These are phyloP conservation scores for Polymixis lichenea DNA, from an alignment of 2,888 invertebrate genomes.

Conservation along the genomic window DNA sequence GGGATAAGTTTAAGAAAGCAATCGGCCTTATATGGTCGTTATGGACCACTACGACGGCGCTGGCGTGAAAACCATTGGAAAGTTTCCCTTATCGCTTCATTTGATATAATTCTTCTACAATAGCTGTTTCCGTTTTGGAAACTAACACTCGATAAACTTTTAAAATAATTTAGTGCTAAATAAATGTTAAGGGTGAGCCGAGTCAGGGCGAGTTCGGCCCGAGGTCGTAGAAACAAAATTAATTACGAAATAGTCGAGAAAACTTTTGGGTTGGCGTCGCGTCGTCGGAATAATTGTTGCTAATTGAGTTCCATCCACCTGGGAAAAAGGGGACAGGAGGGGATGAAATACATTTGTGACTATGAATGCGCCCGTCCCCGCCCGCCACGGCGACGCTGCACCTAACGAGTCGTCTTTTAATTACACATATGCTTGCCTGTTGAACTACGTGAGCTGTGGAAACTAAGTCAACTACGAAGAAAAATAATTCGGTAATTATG, in stretches of 20 bases:
- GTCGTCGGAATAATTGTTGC: constrained; percentile 86
- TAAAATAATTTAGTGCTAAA: constrained; percentile 73
- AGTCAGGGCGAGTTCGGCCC: constrained; percentile 72
- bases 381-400: constrained; percentile 55
- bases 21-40: constrained; percentile 90
- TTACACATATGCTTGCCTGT: constrained; percentile 66
- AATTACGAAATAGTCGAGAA: constrained; percentile 86
- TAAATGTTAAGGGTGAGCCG: constrained; percentile 69
- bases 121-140: constrained; percentile 70
- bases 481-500: background rate
- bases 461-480: background rate
- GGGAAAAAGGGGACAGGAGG: constrained; percentile 71
- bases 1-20: constrained; percentile 90
- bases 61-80: constrained; percentile 86
- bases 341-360: constrained; percentile 73
- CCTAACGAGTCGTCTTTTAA: constrained; percentile 74
- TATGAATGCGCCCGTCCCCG: constrained; percentile 55
- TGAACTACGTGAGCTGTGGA: background rate
- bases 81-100: constrained; percentile 85
- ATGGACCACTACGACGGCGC: constrained; percentile 85
- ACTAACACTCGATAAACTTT: constrained; percentile 68
- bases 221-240: constrained; percentile 85
- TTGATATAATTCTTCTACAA: constrained; percentile 81
- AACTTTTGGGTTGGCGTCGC: constrained; percentile 84
- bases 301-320: constrained; percentile 87